Evolutionary conservation across 1,140 invertebrate species (phyloP), one percentile per base, ranked within the genome.

Genomic region (Drosophila kurseongensis): DNA sequence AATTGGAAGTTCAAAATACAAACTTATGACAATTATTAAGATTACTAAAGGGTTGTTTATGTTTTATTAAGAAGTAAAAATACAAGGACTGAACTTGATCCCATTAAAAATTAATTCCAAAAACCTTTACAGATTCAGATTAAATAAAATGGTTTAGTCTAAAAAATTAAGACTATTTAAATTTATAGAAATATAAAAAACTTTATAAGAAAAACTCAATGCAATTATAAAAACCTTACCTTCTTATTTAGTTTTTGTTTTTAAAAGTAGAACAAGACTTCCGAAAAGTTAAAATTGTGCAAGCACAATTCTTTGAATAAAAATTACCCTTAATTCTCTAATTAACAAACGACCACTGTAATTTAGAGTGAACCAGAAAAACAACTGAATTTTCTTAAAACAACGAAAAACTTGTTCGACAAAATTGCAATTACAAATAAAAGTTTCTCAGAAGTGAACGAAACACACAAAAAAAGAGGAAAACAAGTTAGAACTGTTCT

Each of bases 391-490:
- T 77, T 80, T 59, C 66, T 60, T 69, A 63, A 58, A 65, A 71
- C 50, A 58, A 67, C 62, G 50, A 67, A 80, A 83, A 83, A 83
- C 82, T 82, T 86, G 83, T 88, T 85, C 57, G 54, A 86, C 73
- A 59, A 74, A 85, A 80, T 69, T 85, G 78, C 74, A 81, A 84
- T 80, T 76, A 73, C 63, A 73, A 81, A 50, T 63, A 52, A 65
- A 83, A 75, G 82, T 81, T 85, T 77, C 73, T 69, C 55, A 74
- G 73, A 82, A 83, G 54, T 54, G 45, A 55, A 45, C 55, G 59
- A 83, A 59, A 65, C 44, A 72, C 38, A 59, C 57, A 56, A 45
- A n/a, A 62, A 14, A 41, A 12, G 10, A 32, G 29, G 8, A 62
- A 62, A 85, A 75, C 71, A 76, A 86, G 76, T 84, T 77, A 61